Base-by-base conservation (phyloP, 2,797 vertebrate species). In the Alauda arvensis region DNA sequence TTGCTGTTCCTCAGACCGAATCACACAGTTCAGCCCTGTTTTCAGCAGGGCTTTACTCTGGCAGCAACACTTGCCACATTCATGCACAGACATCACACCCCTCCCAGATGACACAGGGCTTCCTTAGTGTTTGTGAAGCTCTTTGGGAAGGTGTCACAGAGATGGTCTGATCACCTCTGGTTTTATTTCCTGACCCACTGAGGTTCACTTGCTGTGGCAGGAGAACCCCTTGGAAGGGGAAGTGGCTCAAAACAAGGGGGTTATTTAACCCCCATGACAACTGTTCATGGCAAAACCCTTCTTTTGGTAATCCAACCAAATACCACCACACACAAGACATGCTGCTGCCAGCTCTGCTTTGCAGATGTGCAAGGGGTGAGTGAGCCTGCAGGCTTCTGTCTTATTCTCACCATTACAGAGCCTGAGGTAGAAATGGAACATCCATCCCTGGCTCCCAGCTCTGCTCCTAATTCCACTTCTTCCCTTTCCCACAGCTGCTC, bases 261-360 rank as follows among this genome's bases (percentile, higher is more conserved):
- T 60, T 63, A 56, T 56, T 56, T 51, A 67, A 60, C 2, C 1
- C 9, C 42, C 26, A 9, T 4, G 17, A 59, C 62, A 76, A 15
- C 17, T 45, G 29, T 7, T 65, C 42, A 56, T 4, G 4, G 40
- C 45, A 48, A 48, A n/a, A 12, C 7, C 9, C 18, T 39, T 66
- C 59, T 33, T 31, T 24, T 4, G 1, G 1, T 14, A 37, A 77
- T 57, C 6, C 46, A 17, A 77, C 49, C 66, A 61, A 53, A 63
- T 6, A 68, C 4, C 3, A 4, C n/a, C 0, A 0, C 4, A 26
- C 43, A 52, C 18, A 40, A 37, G 46, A 28, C 10, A 14, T 4
- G 11, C 24, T 77, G 49, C 24, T 70, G 46, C 55, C 53, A 81
- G n/a, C 34, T 78, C 63, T 78, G 48, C 34, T 82, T 63, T 53